Percentiles rank a stretch among this genome's conserved stretches.
Conservation (phyloP, 2,888 invertebrate species). For the Dynastes tityus region DNA sequence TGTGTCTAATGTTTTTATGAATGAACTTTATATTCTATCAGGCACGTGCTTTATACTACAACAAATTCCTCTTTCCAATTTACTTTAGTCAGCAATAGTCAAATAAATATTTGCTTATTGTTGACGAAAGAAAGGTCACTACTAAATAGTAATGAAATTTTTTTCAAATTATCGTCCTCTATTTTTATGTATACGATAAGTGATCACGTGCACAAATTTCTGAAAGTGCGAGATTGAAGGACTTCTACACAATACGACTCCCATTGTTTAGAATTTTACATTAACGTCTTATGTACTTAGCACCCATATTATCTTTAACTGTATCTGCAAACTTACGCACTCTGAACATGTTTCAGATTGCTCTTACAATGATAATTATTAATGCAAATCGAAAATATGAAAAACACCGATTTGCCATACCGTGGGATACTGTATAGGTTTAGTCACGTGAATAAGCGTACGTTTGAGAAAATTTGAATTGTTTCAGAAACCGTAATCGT, state of each 20-base stretch:
- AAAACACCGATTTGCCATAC: not conserved
- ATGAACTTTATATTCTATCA: too few species aligned
- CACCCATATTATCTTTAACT: conserved; percentile 7
- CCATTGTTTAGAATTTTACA: conserved; percentile 14
- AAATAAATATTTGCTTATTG: too few species aligned
- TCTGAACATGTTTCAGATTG: not conserved
- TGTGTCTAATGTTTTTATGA: too few species aligned
- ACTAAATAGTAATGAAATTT: too few species aligned
- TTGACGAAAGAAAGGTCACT: too few species aligned
- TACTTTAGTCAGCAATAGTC: too few species aligned
- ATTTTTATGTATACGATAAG: not conserved
- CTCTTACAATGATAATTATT: conserved; percentile 32
- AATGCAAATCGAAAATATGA: conserved; percentile 14
- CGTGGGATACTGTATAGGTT: not conserved
- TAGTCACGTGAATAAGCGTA: not conserved
- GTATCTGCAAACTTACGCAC: conserved; percentile 21
- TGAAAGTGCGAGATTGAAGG: conserved; percentile 11
- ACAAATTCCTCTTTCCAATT: too few species aligned
- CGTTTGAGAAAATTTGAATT: not conserved
- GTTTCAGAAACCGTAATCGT: not conserved
- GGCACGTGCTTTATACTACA: too few species aligned
- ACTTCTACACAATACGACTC: not conserved
- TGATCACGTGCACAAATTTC: conserved; percentile 21
- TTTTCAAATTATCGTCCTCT: too few species aligned
- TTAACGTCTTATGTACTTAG: conserved; percentile 20